Conservation (phyloP, 2,113 vertebrate genomes). For the Orientallactaga bullata region DNA sequence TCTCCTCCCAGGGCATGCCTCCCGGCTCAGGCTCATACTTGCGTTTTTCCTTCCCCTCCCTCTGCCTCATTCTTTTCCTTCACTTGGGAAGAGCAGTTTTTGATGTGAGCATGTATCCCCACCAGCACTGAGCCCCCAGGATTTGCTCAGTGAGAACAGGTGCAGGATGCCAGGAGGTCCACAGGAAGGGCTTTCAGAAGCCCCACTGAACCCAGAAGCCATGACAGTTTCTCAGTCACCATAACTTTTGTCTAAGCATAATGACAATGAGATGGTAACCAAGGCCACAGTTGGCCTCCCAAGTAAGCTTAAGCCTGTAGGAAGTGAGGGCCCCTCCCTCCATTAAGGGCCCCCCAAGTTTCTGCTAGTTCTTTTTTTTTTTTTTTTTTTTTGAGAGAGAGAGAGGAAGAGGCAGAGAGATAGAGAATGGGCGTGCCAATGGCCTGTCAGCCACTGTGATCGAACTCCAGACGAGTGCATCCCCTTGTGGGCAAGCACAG, state of each 20-base stretch:
- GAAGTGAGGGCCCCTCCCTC: neutral
- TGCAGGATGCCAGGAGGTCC: neutral
- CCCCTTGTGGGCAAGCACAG: too few relatives aligned
- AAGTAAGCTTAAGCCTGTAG: neutral
- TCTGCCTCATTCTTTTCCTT: neutral
- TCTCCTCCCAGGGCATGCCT: neutral
- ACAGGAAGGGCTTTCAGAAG: neutral
- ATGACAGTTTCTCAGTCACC: neutral
- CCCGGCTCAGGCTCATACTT: neutral
- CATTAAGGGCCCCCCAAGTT: neutral
- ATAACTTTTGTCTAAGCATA: neutral
- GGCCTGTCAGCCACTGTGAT: too few relatives aligned
- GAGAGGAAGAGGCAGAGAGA: too few relatives aligned
- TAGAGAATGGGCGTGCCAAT: too few relatives aligned
- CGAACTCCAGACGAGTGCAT: too few relatives aligned
- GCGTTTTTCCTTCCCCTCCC: neutral
- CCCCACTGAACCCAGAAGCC: too few relatives aligned
- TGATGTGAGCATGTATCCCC: neutral
- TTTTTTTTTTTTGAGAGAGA: too few relatives aligned
- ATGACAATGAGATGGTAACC: neutral
- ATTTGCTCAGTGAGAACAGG: neutral
- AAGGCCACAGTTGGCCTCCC: neutral
- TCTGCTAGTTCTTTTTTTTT: neutral
- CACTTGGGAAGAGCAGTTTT: neutral
- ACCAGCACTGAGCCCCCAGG: neutral